These are phyloP conservation scores for Chaetops frenatus DNA, from an alignment of 2,113 vertebrate genomes.

Conservation along the genomic window DNA sequence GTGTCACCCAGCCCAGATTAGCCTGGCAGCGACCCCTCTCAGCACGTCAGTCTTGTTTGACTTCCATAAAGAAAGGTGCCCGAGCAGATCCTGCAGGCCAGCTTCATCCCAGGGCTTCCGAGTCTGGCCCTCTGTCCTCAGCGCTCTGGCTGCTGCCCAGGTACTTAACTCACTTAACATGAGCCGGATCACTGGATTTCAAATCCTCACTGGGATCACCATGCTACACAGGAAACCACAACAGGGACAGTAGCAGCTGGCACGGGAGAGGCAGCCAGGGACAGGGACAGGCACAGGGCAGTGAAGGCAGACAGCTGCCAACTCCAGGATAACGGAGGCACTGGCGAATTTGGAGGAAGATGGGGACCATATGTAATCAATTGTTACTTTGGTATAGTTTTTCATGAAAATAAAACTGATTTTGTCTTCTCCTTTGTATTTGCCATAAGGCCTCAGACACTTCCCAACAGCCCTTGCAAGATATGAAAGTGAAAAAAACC, in stretches of 20 bases:
- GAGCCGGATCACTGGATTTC: background rate
- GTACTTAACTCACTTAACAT: background rate
- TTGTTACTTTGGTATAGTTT: background rate
- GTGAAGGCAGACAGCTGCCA: background rate
- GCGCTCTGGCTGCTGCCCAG: background rate
- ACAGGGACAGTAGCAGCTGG: background rate
- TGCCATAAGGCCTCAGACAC: background rate
- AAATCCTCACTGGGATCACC: background rate
- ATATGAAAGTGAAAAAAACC: background rate
- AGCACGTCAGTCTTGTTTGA: background rate
- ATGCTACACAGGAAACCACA: background rate
- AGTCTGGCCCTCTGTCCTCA: background rate
- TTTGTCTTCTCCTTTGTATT: background rate
- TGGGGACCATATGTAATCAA: background rate
- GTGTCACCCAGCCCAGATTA: background rate
- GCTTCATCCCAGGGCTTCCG: background rate
- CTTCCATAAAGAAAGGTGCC: background rate
- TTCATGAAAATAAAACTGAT: background rate
- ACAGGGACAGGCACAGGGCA: background rate
- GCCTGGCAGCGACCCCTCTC: background rate
- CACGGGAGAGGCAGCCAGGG: fast-evolving
- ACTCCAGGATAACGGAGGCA: fast-evolving
- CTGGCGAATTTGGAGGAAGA: background rate
- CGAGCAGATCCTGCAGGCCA: background rate
- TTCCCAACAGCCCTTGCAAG: background rate